Base-by-base conservation (phyloP, 2,113 vertebrate species). In the Carlito syrichta region DNA sequence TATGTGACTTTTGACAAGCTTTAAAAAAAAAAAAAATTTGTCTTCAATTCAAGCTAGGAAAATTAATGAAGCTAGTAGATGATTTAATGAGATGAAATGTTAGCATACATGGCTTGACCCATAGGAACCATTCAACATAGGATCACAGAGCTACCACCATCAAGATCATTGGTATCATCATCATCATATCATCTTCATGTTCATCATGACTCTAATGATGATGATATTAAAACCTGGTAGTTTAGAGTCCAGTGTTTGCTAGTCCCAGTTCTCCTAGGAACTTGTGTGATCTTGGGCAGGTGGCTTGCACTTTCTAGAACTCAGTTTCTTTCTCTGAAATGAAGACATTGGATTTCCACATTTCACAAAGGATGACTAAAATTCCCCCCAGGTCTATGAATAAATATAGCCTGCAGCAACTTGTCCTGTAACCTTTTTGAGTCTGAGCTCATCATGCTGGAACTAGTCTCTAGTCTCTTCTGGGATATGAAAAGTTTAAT, bases 331-430 rank as follows among this genome's bases (percentile, higher is more conserved):
- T 0, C 7, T 78, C 63, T 35, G 35, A 86, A 92, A 95, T 93
- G 32, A 89, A 84, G 71, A 62, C 30, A 56, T 79, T 68, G 38
- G 35, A 10, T 89, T 85, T 86, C 48, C 19, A 68, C 45, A 8
- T 89, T n/a, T 89, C 54, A 76, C 16, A 66, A 58, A 79, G 69
- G 23, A 71, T 56, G 76, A n/a, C 48, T 30, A 56, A 73, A 32
- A 8, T 71, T 50, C 93, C 58, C 66, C 94, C 86, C 8, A 66
- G 66, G 43, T 45, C 50, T 95, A 1, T 73, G 78, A 87, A 93
- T 93, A 88, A 48, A 82, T 84, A 88, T 92, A 22, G 66, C 82
- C 83, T 89, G 73, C 48, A 83, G 96, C 38, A 43, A 45, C 19
- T 35, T 91, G 86, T 86, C 78, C 91, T 45, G 25, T 86, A 73